phyloP scores from a whole-genome alignment of 2,888 invertebrate genomes.

The Xestia rhomboidea region DNA sequence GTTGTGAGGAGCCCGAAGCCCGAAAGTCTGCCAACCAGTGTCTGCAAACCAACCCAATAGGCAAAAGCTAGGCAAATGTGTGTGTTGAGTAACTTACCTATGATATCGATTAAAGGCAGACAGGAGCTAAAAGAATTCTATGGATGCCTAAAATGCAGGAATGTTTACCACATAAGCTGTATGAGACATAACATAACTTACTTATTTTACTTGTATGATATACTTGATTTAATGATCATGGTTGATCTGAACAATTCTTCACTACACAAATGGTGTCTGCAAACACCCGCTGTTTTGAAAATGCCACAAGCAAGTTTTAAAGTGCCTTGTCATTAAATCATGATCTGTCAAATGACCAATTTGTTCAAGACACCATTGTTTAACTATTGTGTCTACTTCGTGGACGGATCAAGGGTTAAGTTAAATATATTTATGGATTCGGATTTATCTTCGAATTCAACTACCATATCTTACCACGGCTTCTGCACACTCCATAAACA shows the following conservation, averaged over 20 bases:
- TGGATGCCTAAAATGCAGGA: too few relatives aligned
- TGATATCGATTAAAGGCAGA: not conserved
- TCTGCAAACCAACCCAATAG: too few relatives aligned
- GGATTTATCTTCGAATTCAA: not conserved
- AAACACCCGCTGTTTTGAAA: not conserved
- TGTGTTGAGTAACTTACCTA: not conserved
- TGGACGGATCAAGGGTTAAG: too few relatives aligned
- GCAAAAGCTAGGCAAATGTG: not conserved
- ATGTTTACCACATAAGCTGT: too few relatives aligned
- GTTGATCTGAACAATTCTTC: not conserved
- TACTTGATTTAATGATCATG: not conserved
- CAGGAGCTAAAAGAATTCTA: too few relatives aligned
- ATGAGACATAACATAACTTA: too few relatives aligned
- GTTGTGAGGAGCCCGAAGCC: not conserved
- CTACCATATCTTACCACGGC: not conserved
- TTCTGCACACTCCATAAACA: conserved; percentile 14
- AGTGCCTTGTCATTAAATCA: too few relatives aligned
- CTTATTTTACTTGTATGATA: too few relatives aligned
- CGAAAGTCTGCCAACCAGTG: not conserved
- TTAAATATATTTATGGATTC: too few relatives aligned
- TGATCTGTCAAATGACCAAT: too few relatives aligned
- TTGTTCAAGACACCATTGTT: too few relatives aligned
- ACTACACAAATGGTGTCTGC: not conserved
- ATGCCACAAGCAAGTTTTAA: not conserved
- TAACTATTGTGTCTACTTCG: too few relatives aligned